phyloP scores from a whole-genome alignment of 37 sponge, comb jelly and placozoan genomes.

The Ephydatia muelleri region DNA sequence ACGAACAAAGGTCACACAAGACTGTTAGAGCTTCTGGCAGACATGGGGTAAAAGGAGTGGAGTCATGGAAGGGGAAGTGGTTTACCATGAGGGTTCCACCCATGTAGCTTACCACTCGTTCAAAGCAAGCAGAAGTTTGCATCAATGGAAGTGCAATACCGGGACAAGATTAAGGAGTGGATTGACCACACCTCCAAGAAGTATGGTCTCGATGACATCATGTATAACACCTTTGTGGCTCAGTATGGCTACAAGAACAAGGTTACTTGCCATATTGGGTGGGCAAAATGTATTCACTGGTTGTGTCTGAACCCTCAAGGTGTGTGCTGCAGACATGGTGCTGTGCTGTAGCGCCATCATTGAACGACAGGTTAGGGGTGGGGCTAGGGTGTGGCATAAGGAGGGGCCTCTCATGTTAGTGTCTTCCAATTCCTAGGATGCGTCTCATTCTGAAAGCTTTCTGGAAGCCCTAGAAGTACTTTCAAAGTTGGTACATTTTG shows the following conservation, averaged over 20 bases:
- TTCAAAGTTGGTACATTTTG: slow-evolving; percentile 39
- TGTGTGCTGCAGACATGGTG: slow-evolving; percentile 80
- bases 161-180: slow-evolving; percentile 71
- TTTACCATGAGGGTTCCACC: not conserved
- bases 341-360: slow-evolving; percentile 52
- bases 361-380: slow-evolving; percentile 55
- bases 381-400: not conserved
- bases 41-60: slow-evolving; percentile 78
- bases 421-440: slow-evolving; percentile 4
- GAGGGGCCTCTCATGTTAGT: not conserved
- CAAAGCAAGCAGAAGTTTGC: slow-evolving; percentile 94
- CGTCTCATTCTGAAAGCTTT: slow-evolving; percentile 43
- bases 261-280: slow-evolving; percentile 15
- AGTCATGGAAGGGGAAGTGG: not conserved
- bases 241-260: slow-evolving; percentile 91
- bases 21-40: slow-evolving; percentile 92
- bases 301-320: slow-evolving; percentile 6
- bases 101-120: slow-evolving; percentile 68
- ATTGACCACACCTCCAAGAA: slow-evolving; percentile 65
- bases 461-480: slow-evolving; percentile 70
- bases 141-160: slow-evolving; percentile 85
- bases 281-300: not conserved
- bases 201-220: slow-evolving; percentile 75
- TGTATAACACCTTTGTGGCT: slow-evolving; percentile 85
- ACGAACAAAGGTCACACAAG: slow-evolving; percentile 91